Evolutionary conservation across 2,113 vertebrate genomes (phyloP).

Genomic region (Mugil cephalus): DNA sequence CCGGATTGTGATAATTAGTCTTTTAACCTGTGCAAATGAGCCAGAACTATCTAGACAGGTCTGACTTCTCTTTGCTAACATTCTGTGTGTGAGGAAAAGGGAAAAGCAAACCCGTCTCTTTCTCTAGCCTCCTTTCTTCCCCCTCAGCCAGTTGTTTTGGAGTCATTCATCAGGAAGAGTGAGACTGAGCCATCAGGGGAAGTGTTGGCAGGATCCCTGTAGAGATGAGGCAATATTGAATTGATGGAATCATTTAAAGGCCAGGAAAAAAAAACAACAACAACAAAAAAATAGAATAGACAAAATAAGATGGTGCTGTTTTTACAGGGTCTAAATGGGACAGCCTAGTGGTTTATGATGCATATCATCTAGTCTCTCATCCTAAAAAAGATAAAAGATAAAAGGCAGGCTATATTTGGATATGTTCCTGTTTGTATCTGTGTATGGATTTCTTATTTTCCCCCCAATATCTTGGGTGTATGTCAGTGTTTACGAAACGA

Average conservation of each 20-base stretch:
- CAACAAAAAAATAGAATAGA: slow-evolving; percentile 5
- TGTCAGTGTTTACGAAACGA: slow-evolving; percentile 26
- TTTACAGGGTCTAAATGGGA: slow-evolving; percentile 29
- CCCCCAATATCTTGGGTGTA: slow-evolving; percentile 12
- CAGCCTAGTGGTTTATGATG: slow-evolving; percentile 24
- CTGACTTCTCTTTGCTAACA: slow-evolving; percentile 23
- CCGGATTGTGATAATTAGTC: slow-evolving; percentile 12
- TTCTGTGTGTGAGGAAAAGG: slow-evolving; percentile 47
- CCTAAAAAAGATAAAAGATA: not conserved
- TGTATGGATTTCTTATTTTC: slow-evolving; percentile 2
- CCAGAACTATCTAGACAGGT: slow-evolving; percentile 52
- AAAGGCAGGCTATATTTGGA: slow-evolving; percentile 25
- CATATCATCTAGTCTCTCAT: slow-evolving; percentile 32
- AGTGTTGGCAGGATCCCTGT: slow-evolving; percentile 61
- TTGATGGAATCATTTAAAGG: slow-evolving; percentile 72
- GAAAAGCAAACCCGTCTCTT: not conserved
- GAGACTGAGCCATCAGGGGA: slow-evolving; percentile 63
- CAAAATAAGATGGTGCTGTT: not conserved
- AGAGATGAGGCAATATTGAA: slow-evolving; percentile 71
- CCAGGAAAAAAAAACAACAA: slow-evolving; percentile 32
- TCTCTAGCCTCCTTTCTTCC: slow-evolving; percentile 5
- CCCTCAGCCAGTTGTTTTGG: slow-evolving; percentile 60
- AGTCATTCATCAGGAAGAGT: slow-evolving; percentile 73
- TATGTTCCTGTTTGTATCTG: not conserved
- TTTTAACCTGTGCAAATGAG: slow-evolving; percentile 46